These are phyloP conservation scores for Collichthys lucidus DNA, from an alignment of 2,113 vertebrate genomes.

Conservation along the genomic window DNA sequence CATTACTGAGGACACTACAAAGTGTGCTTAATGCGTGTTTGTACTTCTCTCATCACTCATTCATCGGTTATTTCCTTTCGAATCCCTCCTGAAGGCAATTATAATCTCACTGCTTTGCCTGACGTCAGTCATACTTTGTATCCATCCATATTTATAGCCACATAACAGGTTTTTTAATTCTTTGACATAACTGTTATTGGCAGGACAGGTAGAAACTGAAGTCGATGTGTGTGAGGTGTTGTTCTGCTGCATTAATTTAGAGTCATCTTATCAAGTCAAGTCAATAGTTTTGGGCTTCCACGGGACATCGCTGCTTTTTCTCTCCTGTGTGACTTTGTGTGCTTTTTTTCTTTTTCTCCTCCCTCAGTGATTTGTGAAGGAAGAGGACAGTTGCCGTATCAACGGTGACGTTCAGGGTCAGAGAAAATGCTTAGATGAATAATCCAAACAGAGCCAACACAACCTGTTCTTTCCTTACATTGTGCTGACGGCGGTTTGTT, in stretches of 20 bases:
- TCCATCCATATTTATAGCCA: not conserved
- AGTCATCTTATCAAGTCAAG: not conserved
- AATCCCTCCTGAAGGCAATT: not conserved
- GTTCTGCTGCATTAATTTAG: not conserved
- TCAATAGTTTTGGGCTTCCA: not conserved
- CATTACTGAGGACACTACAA: not conserved
- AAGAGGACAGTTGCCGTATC: not conserved
- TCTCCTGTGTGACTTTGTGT: not conserved
- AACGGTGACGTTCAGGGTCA: conserved; percentile 12
- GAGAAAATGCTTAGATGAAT: conserved; percentile 4
- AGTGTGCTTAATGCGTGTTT: not conserved
- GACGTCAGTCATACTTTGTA: not conserved
- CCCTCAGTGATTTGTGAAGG: not conserved
- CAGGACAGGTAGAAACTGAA: not conserved
- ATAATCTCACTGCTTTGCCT: not conserved
- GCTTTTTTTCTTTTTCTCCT: too few species aligned
- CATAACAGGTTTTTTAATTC: conserved; percentile 20
- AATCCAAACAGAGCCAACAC: conserved; percentile 11
- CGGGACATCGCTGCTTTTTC: not conserved
- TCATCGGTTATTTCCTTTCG: not conserved
- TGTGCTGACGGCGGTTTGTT: not conserved
- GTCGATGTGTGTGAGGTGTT: not conserved
- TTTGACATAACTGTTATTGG: not conserved
- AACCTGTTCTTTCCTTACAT: not conserved
- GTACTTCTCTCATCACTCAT: not conserved